Base-by-base conservation (phyloP, 2,888 invertebrate genomes). In the Agriopis leucophaearia region DNA sequence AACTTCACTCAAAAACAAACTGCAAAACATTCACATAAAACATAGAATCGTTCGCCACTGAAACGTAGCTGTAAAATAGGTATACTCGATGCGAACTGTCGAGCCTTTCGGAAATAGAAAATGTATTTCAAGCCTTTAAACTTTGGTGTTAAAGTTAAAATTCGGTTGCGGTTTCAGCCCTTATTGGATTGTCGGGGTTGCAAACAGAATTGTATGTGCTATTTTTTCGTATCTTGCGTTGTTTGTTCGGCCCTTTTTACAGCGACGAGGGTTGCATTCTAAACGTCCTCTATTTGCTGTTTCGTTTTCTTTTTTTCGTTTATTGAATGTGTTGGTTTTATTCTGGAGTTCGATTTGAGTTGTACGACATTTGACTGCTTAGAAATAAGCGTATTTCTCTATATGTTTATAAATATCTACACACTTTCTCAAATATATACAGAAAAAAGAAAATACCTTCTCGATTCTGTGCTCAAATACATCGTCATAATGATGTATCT, bases 171-270 rank as follows among this genome's bases (percentile, higher is more conserved):
- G 51, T 62, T 56, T 18, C 38, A 51, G 38, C 42, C 67, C 69
- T 75, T 81, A 83, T 85, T 84, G 79, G 78, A 81, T 81, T 80
- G 74, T 40, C 63, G 62, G 72, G 40, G 40, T 13, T 66, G 75
- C 78, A 79, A 81, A 83, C 79, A 79, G 76, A 66, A 63, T 59
- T 48, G 67, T 54, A 80, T 78, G 77, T 70, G 48, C 52, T 51
- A 36, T 69, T 77, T 77, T 78, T 72, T 77, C 71, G 75, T 78
- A 71, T 77, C 72, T 74, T 68, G 73, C 78, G n/a, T 51, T 78
- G 81, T 81, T 79, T 80, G 77, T 76, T 78, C 16, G 65, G 51
- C 70, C 72, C 58, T 63, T 63, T 67, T 67, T 67, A 55, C 40
- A 38, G 16, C 40, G 50, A 56, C 64, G 59, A 8, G 68, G 51